A percentile compares a stretch with the other conserved stretches of the same genome.
Conservation (phyloP, 2,888 invertebrate species). For the Brachylomia viminalis region DNA sequence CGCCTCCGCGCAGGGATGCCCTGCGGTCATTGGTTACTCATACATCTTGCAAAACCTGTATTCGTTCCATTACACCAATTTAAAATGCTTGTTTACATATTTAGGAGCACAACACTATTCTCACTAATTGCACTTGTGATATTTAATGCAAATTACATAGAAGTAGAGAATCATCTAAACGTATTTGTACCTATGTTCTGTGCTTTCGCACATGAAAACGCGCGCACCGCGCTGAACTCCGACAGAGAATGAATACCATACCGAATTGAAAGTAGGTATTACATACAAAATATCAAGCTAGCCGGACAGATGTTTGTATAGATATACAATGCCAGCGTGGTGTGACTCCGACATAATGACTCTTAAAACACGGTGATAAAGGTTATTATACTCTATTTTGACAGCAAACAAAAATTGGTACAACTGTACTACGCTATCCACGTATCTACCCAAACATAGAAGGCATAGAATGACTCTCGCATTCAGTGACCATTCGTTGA, state of each 20-base stretch:
- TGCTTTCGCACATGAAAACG: conserved; percentile 71
- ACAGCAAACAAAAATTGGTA: conserved; percentile 48
- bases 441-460: conserved; percentile 60
- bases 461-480: conserved; percentile 48
- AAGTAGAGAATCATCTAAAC: conserved; percentile 64
- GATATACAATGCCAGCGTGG: conserved; percentile 50
- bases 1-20: conserved; percentile 81
- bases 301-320: conserved; percentile 74
- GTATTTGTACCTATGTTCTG: conserved; percentile 63
- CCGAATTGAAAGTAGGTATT: conserved; percentile 80
- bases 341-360: conserved; percentile 34
- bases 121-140: conserved; percentile 66
- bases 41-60: conserved; percentile 84
- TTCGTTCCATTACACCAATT: conserved; percentile 77
- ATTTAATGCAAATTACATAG: conserved; percentile 61
- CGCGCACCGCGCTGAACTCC: conserved; percentile 78
- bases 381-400: conserved; percentile 46
- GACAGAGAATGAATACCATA: conserved; percentile 81
- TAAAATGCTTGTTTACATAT: conserved; percentile 77
- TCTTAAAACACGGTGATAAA: conserved; percentile 45
- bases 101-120: conserved; percentile 73
- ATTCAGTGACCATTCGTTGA: conserved; percentile 49
- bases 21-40: conserved; percentile 86
- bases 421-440: conserved; percentile 64
- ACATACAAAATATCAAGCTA: conserved; percentile 78